Conservation (phyloP, 2,797 vertebrate species). For the Lagorchestes hirsutus region DNA sequence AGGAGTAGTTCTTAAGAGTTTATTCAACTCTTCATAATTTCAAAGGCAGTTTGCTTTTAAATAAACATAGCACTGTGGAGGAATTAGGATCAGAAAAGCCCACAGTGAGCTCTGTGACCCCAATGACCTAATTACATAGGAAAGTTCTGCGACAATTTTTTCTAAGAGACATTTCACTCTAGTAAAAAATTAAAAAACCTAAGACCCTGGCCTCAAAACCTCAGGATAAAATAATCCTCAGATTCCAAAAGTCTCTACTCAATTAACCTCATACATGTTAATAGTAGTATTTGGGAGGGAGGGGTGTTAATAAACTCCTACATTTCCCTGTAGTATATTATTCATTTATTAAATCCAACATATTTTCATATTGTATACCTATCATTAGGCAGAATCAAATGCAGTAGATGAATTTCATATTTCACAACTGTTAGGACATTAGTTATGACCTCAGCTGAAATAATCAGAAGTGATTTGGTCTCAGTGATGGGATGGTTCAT, state of each 20-base stretch:
- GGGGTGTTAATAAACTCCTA: slow-evolving; percentile 35
- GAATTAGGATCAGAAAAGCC: slow-evolving; percentile 31
- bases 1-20: slow-evolving; percentile 16
- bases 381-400: slow-evolving; percentile 32
- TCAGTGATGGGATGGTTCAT: neutral
- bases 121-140: slow-evolving; percentile 8
- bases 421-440: slow-evolving; percentile 51
- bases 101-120: slow-evolving; percentile 23
- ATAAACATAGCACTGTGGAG: slow-evolving; percentile 47
- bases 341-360: slow-evolving; percentile 20
- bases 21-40: slow-evolving; percentile 32
- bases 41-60: slow-evolving; percentile 52
- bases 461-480: slow-evolving; percentile 50
- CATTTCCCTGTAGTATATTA: slow-evolving; percentile 30
- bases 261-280: slow-evolving; percentile 43
- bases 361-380: slow-evolving; percentile 41
- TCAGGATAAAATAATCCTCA: neutral
- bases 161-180: slow-evolving; percentile 37
- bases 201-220: slow-evolving; percentile 49
- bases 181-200: slow-evolving; percentile 54
- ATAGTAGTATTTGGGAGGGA: slow-evolving; percentile 32
- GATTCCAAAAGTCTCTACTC: slow-evolving; percentile 48
- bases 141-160: neutral
- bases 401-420: slow-evolving; percentile 37
- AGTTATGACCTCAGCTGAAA: neutral